Base-by-base conservation (phyloP, 2,113 vertebrate genomes). In the Myocastor coypus region DNA sequence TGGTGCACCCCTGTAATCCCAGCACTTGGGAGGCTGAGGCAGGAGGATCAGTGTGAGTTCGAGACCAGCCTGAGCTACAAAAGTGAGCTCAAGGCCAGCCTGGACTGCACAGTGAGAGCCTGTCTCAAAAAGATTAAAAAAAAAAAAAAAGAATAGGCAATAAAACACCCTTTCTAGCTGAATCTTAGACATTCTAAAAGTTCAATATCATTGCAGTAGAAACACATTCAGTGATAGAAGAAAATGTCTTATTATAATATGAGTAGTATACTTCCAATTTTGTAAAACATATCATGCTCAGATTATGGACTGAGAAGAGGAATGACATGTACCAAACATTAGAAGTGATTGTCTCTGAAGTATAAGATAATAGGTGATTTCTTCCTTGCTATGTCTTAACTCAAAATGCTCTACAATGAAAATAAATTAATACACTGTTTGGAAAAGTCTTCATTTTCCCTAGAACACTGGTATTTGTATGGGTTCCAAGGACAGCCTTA, bases 401-500 rank as follows among this genome's bases (percentile, higher is more conserved):
- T 95, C 94, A 83, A 66, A 69, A 28, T 34, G 52, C 94, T 83
- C 55, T 89, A 26, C 68, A 89, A 34, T 86, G 40, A 1, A 88
- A 95, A 83, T 57, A 30, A 32, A 84, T 50, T 26, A 73, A 80
- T n/a, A 59, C 37, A 87, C 81, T 40, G 68, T 85, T 87, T 75
- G 26, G 46, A 83, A 83, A 89, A 52, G 55, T 46, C 80, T 92
- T 75, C 40, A 9, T 91, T 92, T 89, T 89, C 42, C 75, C 94
- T 91, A 63, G 57, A 86, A 77, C 50, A 64, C 26, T 82, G 42
- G 14, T 26, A 50, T 94, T 85, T 40, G 20, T 84, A 16, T 69
- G 32, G 52, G 40, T 50, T 68, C 84, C 42, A 55, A 71, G 77
- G 81, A 92, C 66, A 14, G 64, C 69, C 59, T 81, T 46, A 10